Evolutionary conservation across 2,888 invertebrate species (phyloP), one percentile per base, ranked within the genome.

Genomic region (Ochlodes sylvanus): DNA sequence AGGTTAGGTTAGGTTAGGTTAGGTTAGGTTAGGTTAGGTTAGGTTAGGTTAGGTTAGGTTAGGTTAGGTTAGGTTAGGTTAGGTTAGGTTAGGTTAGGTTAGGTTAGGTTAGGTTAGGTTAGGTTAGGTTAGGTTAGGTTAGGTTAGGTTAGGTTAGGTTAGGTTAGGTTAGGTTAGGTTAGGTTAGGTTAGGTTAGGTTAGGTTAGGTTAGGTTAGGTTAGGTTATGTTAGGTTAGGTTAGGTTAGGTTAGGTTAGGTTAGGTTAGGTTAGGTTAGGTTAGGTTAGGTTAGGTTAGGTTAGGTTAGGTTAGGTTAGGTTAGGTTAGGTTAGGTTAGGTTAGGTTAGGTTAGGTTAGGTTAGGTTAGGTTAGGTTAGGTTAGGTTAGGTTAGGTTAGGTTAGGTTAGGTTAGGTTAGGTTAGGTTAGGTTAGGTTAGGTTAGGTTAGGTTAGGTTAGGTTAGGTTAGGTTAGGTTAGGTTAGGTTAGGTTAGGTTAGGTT

Each of bases 1-100:
- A 63, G 63, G 63, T 63, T 72, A 70, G 72, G 72, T 70, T 70
- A 72, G n/a, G 70, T 71, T 67, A 67, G 72, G 70, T 68, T 65
- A 72, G 70, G 68, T 66, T 69, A 68, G 69, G 72, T 69, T 68
- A 70, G 70, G 68, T 70, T 70, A 67, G 55, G 55, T 55, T 55
- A 55, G 55, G 55, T 55, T 55, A 55, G 55, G 55, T 55, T 55
- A 55, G 55, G 55, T 55, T 55, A 55, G 55, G 55, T 55, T 19
- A 21, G 27, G 55, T 19, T 55, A 21, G 27, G 55, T 19, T 55
- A 21, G 27, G 55, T 19, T 55, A 21, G 55, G 55, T 55, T 55
- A 55, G 55, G 55, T 55, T 55, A 55, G 55, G 55, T 55, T 55
- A 55, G 50, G 50, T 50, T 50, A 50, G 50, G 50, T 50, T 50